Evolutionary conservation across 2,113 vertebrate genomes (phyloP).

Genomic region (Upupa epops): DNA sequence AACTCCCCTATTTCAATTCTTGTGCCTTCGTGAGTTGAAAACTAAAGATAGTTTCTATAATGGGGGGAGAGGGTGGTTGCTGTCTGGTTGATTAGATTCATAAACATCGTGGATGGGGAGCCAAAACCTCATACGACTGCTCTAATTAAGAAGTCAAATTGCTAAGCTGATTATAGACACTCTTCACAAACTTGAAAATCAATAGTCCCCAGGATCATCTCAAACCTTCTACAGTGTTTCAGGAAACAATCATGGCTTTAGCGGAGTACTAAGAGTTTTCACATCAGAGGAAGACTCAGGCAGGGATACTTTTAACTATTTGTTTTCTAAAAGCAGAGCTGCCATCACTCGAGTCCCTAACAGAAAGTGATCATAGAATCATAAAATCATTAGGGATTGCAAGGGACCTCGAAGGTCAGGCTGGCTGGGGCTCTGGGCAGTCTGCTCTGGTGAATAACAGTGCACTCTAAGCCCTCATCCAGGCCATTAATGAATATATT

Average conservation of each 20-base stretch:
- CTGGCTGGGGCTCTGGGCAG: too few species aligned
- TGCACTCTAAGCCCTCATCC: too few species aligned
- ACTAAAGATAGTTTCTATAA: slow-evolving; percentile 24
- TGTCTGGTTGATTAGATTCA: slow-evolving; percentile 41
- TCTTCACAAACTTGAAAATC: slow-evolving; percentile 32
- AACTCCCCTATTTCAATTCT: not conserved
- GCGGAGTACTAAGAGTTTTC: not conserved
- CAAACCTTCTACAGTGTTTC: not conserved
- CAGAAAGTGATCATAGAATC: too few species aligned
- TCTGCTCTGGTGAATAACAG: too few species aligned
- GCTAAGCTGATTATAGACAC: slow-evolving; percentile 42
- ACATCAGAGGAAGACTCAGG: not conserved
- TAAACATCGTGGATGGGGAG: slow-evolving; percentile 30
- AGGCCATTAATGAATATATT: too few species aligned
- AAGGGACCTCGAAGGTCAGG: too few species aligned
- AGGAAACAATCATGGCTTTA: slow-evolving; percentile 15
- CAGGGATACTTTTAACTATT: fast-evolving
- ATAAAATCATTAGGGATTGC: too few species aligned
- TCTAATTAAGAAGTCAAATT: slow-evolving; percentile 58
- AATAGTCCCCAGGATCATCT: slow-evolving; percentile 10
- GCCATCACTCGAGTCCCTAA: not conserved
- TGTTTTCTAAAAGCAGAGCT: not conserved
- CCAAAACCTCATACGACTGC: slow-evolving; percentile 19
- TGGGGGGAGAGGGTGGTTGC: not conserved
- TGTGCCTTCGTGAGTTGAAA: not conserved